A percentile compares a stretch with the other conserved stretches of the same genome.
These are phyloP conservation scores for Leucosticte australis DNA, from an alignment of 2,113 vertebrate species.

Conservation along the genomic window DNA sequence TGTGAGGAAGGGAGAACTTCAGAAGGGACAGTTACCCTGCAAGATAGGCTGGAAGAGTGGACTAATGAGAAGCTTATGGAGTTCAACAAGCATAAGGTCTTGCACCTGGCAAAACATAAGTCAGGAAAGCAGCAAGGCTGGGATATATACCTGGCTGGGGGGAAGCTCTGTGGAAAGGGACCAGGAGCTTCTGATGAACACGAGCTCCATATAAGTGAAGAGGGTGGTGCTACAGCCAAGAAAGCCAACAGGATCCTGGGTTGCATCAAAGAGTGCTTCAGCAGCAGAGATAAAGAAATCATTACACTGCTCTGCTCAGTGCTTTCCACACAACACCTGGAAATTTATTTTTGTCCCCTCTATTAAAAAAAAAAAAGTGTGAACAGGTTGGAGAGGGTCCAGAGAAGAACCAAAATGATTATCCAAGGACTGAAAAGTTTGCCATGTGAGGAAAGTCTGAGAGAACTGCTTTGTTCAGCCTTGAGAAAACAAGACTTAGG, in stretches of 20 bases:
- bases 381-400: background rate
- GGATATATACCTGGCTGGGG: background rate
- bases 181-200: background rate
- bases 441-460: background rate
- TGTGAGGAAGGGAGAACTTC: background rate
- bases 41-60: background rate
- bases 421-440: background rate
- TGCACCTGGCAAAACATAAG: background rate
- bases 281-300: background rate
- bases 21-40: background rate
- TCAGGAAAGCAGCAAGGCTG: background rate
- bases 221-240: background rate
- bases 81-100: background rate
- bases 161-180: background rate
- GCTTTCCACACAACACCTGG: background rate
- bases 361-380: accelerated
- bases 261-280: background rate
- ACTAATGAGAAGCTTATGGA: background rate
- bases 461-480: background rate
- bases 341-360: background rate
- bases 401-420: background rate
- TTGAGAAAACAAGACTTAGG: background rate
- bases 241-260: background rate
- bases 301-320: background rate
- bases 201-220: accelerated